phyloP scores from a whole-genome alignment of 2,797 vertebrate genomes.

The Myotis vivesi region DNA sequence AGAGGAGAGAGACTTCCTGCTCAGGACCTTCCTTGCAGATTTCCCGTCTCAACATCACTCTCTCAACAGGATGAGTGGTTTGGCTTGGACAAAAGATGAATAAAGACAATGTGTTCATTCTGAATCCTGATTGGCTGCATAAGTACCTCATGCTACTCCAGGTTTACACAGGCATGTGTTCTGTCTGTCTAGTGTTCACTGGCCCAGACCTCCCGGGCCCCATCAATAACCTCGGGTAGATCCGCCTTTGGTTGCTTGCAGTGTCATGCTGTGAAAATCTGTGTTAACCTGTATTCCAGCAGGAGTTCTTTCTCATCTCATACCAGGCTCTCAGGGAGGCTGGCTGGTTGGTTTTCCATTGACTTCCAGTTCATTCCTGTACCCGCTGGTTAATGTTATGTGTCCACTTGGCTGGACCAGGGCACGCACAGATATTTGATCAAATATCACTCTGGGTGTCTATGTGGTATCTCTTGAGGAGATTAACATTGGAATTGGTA shows the following conservation, averaged over 20 bases:
- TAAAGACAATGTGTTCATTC: not conserved
- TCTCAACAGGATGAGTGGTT: not conserved
- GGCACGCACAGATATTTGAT: not conserved
- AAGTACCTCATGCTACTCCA: not conserved
- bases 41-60: not conserved
- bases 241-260: not conserved
- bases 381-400: not conserved
- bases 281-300: not conserved
- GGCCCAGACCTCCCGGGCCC: fast-evolving
- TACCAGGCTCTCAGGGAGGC: not conserved
- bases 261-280: not conserved
- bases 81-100: not conserved
- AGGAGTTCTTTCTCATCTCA: not conserved
- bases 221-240: not conserved
- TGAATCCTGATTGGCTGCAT: not conserved
- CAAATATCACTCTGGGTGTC: not conserved
- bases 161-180: not conserved
- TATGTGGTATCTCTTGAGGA: not conserved
- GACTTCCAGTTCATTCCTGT: not conserved
- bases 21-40: not conserved
- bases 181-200: not conserved
- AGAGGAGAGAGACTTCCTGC: not conserved
- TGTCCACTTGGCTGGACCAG: not conserved
- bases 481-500: not conserved
- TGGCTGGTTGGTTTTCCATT: not conserved